Conservation (phyloP, 2,888 invertebrate genomes). For the Hypomecis atomaria region DNA sequence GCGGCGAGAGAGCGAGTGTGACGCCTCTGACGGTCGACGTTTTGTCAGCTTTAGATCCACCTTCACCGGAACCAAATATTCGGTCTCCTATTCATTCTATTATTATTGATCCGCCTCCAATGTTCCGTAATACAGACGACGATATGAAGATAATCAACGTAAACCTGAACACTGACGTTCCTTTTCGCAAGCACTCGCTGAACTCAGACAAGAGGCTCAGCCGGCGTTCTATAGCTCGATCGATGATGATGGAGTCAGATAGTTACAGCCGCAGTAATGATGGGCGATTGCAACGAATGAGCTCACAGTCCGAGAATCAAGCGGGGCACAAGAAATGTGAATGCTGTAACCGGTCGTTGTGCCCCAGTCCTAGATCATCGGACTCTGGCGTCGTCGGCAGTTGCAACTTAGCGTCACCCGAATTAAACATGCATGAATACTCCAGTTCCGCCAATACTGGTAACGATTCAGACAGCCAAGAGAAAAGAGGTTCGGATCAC, state of each 20-base stretch:
- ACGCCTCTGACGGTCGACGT: constrained; percentile 57
- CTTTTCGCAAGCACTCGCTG: constrained; percentile 83
- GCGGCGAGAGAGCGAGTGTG: constrained; percentile 43
- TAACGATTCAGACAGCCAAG: constrained; percentile 71
- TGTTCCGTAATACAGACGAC: constrained; percentile 83
- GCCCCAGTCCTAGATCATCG: constrained; percentile 90
- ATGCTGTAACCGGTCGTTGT: constrained; percentile 86
- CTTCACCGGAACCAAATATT: constrained; percentile 65
- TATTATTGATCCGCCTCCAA: constrained; percentile 84
- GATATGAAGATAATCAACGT: constrained; percentile 75
- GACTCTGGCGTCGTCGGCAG: constrained; percentile 95
- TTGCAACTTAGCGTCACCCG: constrained; percentile 89
- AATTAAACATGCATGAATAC: constrained; percentile 81
- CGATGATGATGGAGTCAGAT: constrained; percentile 76
- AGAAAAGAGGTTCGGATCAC: constrained; percentile 61
- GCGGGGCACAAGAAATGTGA: constrained; percentile 77
- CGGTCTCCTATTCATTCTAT: constrained; percentile 65
- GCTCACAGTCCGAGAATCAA: constrained; percentile 75
- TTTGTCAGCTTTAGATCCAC: constrained; percentile 70
- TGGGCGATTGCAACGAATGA: constrained; percentile 70
- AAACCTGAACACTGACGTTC: constrained; percentile 71
- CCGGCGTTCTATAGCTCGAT: constrained; percentile 75
- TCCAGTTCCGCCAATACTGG: constrained; percentile 58
- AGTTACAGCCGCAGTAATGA: constrained; percentile 63
- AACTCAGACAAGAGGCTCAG: constrained; percentile 86